These are phyloP conservation scores for Macrocentrus cingulum DNA, from an alignment of 1,140 invertebrate genomes.

Conservation along the genomic window DNA sequence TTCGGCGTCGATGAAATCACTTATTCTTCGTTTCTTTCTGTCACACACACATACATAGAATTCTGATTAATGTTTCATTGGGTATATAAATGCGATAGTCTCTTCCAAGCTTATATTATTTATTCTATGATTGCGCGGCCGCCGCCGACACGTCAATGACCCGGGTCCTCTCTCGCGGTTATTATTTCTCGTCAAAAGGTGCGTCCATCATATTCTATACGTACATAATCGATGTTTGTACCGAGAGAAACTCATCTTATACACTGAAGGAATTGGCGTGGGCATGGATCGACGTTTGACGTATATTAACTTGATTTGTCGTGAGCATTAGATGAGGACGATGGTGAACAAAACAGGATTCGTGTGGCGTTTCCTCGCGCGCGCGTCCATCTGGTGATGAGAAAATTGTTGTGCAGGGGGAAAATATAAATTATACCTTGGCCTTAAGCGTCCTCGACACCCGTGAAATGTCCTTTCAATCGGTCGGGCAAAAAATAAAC, in stretches of 20 bases:
- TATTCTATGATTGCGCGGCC: slow-evolving; percentile 4
- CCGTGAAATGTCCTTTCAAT: slow-evolving; percentile 2
- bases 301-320: slow-evolving; percentile 18
- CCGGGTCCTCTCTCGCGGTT: slow-evolving; percentile 26
- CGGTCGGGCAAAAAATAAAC: slow-evolving; percentile 3
- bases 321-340: not conserved
- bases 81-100: slow-evolving; percentile 1
- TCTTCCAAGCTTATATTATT: not conserved
- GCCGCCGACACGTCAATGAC: slow-evolving; percentile 30
- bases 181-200: slow-evolving; percentile 36
- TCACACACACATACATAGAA: slow-evolving; percentile 15
- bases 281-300: slow-evolving; percentile 26
- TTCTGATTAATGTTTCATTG: not conserved
- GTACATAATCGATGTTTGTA: not conserved
- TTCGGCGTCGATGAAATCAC: slow-evolving; percentile 15
- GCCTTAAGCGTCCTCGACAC: not conserved
- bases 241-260: slow-evolving; percentile 18
- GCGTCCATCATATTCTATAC: slow-evolving; percentile 34
- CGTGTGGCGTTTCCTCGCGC: too few relatives aligned
- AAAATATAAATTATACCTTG: not conserved
- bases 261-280: slow-evolving; percentile 25
- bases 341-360: not conserved
- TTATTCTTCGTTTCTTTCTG: slow-evolving; percentile 10
- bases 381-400: not conserved
- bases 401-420: not conserved